These are phyloP conservation scores for Camelus bactrianus DNA, from an alignment of 2,113 vertebrate species.

Conservation along the genomic window DNA sequence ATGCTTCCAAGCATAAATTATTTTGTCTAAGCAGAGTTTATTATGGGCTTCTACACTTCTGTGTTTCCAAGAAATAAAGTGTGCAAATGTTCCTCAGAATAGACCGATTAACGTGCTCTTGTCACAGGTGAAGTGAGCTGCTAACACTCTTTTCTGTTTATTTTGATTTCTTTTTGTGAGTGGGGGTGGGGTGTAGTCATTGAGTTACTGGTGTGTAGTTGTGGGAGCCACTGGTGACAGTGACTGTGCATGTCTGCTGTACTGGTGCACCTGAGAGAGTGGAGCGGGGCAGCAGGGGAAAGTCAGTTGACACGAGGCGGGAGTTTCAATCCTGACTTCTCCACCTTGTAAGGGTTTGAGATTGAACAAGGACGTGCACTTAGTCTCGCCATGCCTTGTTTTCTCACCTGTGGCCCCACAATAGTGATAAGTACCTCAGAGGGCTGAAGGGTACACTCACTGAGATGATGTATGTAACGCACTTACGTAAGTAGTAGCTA, in stretches of 20 bases:
- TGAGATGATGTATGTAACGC: not conserved
- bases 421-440: not conserved
- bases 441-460: not conserved
- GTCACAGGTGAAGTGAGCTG: not conserved
- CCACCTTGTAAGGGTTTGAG: not conserved
- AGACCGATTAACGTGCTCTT: not conserved
- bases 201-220: not conserved
- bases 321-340: not conserved
- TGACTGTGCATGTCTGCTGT: not conserved
- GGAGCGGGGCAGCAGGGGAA: not conserved
- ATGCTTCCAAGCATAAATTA: not conserved
- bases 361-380: not conserved
- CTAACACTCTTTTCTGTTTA: not conserved
- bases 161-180: not conserved
- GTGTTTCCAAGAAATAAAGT: not conserved
- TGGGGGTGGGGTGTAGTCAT: not conserved
- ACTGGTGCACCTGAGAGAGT: not conserved
- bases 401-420: not conserved
- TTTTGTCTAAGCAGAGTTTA: not conserved
- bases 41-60: not conserved
- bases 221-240: not conserved
- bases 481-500: not conserved
- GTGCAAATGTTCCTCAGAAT: not conserved
- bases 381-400: not conserved
- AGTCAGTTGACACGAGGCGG: not conserved